Evolutionary conservation across 2,113 vertebrate species (phyloP).

Genomic region (Ameiurus melas): DNA sequence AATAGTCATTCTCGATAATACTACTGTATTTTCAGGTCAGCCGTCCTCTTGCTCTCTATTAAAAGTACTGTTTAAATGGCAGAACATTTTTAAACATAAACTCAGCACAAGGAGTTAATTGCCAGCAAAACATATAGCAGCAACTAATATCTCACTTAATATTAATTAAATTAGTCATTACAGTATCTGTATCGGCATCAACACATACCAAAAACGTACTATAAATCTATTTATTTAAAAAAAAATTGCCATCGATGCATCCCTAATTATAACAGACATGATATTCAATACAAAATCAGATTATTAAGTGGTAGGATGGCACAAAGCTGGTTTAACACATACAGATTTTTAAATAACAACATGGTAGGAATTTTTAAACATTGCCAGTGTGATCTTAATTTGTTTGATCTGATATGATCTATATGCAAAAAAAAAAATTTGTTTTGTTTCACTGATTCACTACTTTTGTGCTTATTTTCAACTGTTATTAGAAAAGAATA

Average conservation of each 20-base stretch:
- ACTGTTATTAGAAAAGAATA: background rate
- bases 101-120: background rate
- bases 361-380: background rate
- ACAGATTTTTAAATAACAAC: background rate
- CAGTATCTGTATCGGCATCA: background rate
- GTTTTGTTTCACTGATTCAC: background rate
- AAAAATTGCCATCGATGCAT: background rate
- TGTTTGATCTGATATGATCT: background rate
- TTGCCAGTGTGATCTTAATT: background rate
- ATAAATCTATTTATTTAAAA: background rate
- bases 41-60: background rate
- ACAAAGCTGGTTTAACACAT: background rate
- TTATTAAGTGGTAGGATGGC: background rate
- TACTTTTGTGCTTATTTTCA: background rate
- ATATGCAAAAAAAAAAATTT: too few relatives aligned
- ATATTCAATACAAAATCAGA: background rate
- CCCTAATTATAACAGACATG: background rate
- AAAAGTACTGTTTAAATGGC: background rate
- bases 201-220: background rate
- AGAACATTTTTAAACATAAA: background rate
- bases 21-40: background rate
- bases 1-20: background rate
- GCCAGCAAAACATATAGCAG: background rate
- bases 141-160: background rate
- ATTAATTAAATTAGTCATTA: background rate